Base-by-base conservation (phyloP, 2,113 vertebrate genomes). In the Pseudorectes ferrugineus region DNA sequence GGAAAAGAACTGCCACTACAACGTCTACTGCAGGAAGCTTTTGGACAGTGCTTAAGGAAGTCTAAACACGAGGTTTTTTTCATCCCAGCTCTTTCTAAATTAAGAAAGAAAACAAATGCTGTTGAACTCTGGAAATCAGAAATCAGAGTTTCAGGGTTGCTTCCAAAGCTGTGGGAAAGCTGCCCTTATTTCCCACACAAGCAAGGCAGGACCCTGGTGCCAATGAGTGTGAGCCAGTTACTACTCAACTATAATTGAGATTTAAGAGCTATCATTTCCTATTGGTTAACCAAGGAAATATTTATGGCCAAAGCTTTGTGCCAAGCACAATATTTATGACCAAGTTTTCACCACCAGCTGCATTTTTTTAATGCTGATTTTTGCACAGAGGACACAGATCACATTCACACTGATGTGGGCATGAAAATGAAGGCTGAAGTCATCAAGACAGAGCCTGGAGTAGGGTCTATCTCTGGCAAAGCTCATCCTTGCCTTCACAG, bases 281-380 rank as follows among this genome's bases (percentile, higher is more conserved):
- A 91, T 94, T 95, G 93, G 87, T 95, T 97, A 95, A 91, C 66
- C 89, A 95, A 95, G 84, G 94, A 97, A 97, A 96, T 96, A 95
- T 95, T 96, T 95, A 96, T 95, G 94, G 93, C 91, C 94, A 91
- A 72, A 94, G 26, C 72, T 21, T 80, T 68, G 38, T 96, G 94
- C 95, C 95, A 97, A 95, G 81, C 87, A 95, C 91, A 96, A 96
- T 95, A 97, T 96, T 95, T 95, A 95, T 94, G 84, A 95, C 89
- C 87, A 88, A 92, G 62, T 82, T 95, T 85, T 89, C 78, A 95
- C 68, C 89, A 40, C 61, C 71, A 81, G 38, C 70, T 91, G 68
- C 81, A 28, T 55, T 67, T 91, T 95, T 93, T 93, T 62, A 40
- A 31, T 31, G 77, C 62, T 89, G 87, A 29, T 54, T 91, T 89